These are phyloP conservation scores for Geodia barretti DNA, from an alignment of 37 sponge, comb jelly and placozoan genomes.

Conservation along the genomic window DNA sequence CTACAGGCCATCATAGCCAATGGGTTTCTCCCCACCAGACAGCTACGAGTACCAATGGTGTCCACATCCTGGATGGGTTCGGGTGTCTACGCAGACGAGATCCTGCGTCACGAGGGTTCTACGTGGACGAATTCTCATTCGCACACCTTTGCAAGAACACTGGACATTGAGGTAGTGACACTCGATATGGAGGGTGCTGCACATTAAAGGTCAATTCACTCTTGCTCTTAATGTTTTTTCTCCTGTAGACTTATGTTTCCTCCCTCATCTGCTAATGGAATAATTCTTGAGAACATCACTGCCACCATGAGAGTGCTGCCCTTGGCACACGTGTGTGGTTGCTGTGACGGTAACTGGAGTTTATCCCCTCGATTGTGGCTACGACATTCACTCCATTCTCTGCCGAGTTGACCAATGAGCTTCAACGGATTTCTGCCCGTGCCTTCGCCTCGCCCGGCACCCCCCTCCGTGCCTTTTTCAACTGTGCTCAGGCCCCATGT, in stretches of 20 bases:
- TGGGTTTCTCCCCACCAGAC: not conserved
- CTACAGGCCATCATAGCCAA: not conserved
- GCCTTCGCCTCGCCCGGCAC: too few species aligned
- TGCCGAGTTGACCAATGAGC: too few species aligned
- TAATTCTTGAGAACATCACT: not conserved
- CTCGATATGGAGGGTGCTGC: too few species aligned
- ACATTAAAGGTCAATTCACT: not conserved
- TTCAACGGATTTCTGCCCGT: too few species aligned
- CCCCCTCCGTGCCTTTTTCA: too few species aligned
- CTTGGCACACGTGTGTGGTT: not conserved
- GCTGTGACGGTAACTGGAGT: conserved; percentile 25
- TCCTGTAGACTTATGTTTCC: conserved; percentile 7
- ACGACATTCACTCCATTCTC: conserved; percentile 31
- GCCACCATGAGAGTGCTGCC: not conserved
- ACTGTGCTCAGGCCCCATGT: too few species aligned
- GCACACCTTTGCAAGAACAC: not conserved
- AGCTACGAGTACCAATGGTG: not conserved
- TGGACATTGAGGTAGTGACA: too few species aligned
- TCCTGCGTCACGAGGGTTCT: conserved; percentile 15
- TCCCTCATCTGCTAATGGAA: conserved; percentile 54
- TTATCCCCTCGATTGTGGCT: conserved; percentile 38
- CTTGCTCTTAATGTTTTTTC: not conserved
- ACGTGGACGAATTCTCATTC: conserved; percentile 65
- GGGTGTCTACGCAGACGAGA: conserved; percentile 29
- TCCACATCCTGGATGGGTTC: conserved; percentile 5